Evolutionary conservation across 2,888 invertebrate genomes (phyloP).

Genomic region (Leptogaster cylindrica): DNA sequence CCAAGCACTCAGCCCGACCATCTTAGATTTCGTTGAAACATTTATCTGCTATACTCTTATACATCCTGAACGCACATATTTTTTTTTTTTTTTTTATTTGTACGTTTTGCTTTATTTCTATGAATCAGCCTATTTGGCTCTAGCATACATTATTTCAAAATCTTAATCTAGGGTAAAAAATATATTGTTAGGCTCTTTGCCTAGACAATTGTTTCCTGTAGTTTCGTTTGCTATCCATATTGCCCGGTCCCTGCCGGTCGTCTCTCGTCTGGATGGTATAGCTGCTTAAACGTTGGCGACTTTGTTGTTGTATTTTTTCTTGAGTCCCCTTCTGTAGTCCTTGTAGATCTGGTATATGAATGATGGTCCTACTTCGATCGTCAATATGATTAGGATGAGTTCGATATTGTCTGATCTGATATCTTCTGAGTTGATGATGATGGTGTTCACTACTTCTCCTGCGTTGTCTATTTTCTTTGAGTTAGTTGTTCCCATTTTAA

Average conservation of each 20-base stretch:
- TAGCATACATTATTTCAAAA: too few relatives aligned
- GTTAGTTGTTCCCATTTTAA: not conserved
- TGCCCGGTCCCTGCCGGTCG: not conserved
- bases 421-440: not conserved
- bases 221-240: too few relatives aligned
- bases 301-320: not conserved
- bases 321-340: not conserved
- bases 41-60: too few relatives aligned
- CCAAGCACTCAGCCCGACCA: too few relatives aligned
- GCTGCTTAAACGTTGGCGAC: not conserved
- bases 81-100: too few relatives aligned
- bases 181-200: not conserved
- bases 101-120: too few relatives aligned
- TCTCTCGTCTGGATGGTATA: not conserved
- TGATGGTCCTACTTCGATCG: not conserved
- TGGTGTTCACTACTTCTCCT: not conserved
- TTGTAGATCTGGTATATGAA: not conserved
- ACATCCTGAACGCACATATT: too few relatives aligned
- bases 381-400: not conserved
- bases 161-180: too few relatives aligned
- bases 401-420: constrained; percentile 5
- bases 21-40: too few relatives aligned
- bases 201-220: not conserved
- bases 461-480: not conserved
- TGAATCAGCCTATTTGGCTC: too few relatives aligned